Conservation (phyloP, 2,888 invertebrate species). For the Hypsopygia costalis region DNA sequence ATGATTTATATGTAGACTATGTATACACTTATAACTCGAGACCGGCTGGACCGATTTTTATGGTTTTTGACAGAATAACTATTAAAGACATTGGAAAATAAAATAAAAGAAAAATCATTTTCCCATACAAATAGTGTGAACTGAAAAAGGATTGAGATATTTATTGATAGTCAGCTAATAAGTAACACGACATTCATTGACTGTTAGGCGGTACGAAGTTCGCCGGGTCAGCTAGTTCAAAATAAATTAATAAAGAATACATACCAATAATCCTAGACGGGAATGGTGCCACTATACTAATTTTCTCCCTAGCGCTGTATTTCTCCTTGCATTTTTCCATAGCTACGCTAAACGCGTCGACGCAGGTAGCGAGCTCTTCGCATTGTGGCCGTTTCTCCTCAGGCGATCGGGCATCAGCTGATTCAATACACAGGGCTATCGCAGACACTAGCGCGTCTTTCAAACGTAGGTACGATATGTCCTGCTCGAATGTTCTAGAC, state of each 20-base stretch:
- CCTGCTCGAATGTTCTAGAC: constrained; percentile 55
- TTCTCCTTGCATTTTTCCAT: constrained; percentile 46
- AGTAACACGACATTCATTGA: too few relatives aligned
- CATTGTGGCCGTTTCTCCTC: constrained; percentile 41
- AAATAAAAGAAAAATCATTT: too few relatives aligned
- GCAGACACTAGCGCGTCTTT: constrained; percentile 58
- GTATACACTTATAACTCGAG: too few relatives aligned
- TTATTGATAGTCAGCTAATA: too few relatives aligned
- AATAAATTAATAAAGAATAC: constrained; percentile 17
- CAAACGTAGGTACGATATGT: constrained; percentile 54
- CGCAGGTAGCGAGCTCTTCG: constrained; percentile 43
- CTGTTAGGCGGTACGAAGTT: too few relatives aligned
- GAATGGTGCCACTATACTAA: constrained; percentile 52
- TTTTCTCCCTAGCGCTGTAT: constrained; percentile 41
- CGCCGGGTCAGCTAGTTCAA: too few relatives aligned
- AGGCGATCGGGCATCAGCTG: constrained; percentile 38
- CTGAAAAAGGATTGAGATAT: too few relatives aligned
- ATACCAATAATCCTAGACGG: constrained; percentile 65
- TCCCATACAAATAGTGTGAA: too few relatives aligned
- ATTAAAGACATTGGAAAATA: too few relatives aligned
- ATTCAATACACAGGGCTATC: constrained; percentile 56
- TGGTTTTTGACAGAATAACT: too few relatives aligned
- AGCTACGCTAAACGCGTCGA: constrained; percentile 50
- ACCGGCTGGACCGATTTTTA: too few relatives aligned
- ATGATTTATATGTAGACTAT: too few relatives aligned